These are phyloP conservation scores for Pelvicachromis taeniatus DNA, from an alignment of 2,113 vertebrate genomes.

Conservation along the genomic window DNA sequence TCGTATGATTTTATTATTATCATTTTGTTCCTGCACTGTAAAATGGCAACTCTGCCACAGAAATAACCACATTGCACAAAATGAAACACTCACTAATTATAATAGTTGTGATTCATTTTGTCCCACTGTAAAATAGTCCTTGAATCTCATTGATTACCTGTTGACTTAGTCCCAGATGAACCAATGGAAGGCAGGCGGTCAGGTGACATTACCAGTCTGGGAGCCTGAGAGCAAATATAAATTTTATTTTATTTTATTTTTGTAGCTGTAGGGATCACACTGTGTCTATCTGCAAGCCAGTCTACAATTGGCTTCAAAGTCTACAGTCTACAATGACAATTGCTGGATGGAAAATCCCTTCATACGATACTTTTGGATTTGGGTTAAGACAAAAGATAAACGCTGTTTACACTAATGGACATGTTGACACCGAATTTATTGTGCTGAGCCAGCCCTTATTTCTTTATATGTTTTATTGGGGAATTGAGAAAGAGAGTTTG, in stretches of 20 bases:
- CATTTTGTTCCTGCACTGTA: rapidly evolving
- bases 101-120: background rate
- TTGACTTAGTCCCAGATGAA: constrained; percentile 40
- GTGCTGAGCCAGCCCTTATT: background rate
- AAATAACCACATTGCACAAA: background rate
- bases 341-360: background rate
- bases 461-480: background rate
- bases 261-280: background rate
- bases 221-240: background rate
- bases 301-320: no score
- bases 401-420: background rate
- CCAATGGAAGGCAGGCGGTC: constrained; percentile 65
- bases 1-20: rapidly evolving
- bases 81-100: background rate
- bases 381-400: background rate
- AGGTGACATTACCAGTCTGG: constrained; percentile 31
- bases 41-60: background rate
- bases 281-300: background rate
- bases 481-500: background rate
- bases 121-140: background rate
- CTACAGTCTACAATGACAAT: no score
- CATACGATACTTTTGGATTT: background rate
- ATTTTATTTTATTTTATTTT: background rate
- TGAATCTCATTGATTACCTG: constrained; percentile 43
- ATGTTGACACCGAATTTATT: background rate